A percentile compares a stretch with the other conserved stretches of the same genome.
Conservation (phyloP, 2,113 vertebrate species). For the Petromus typicus region DNA sequence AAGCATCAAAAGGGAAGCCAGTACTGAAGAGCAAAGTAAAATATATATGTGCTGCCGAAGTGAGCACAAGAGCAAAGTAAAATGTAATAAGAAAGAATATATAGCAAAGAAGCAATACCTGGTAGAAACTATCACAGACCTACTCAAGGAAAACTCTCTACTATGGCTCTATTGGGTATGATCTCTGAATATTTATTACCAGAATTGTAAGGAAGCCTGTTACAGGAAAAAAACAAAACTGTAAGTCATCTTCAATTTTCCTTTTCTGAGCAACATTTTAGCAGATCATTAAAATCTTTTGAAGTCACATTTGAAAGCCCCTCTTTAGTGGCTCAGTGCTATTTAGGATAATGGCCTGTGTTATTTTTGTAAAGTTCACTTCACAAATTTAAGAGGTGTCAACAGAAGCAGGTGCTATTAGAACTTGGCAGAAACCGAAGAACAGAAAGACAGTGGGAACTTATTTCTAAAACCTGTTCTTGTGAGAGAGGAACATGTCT, state of each 20-base stretch:
- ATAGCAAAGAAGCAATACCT: neutral
- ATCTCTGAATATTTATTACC: neutral
- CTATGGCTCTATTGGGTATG: neutral
- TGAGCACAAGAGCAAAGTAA: neutral
- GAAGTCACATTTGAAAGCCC: neutral
- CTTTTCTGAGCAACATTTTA: neutral
- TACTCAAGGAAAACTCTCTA: neutral
- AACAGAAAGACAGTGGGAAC: neutral
- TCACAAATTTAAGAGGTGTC: neutral
- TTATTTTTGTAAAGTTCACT: neutral
- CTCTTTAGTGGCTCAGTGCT: neutral
- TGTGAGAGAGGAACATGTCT: neutral
- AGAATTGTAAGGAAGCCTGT: neutral
- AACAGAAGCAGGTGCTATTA: neutral
- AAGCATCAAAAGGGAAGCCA: neutral
- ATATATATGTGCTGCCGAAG: too few species aligned
- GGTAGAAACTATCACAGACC: neutral
- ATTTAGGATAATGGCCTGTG: neutral
- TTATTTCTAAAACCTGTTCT: neutral
- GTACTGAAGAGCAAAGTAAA: neutral
- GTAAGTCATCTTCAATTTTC: neutral
- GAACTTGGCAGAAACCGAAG: neutral
- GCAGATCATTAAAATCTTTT: neutral
- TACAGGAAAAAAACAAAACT: neutral
- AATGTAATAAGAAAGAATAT: neutral